These are phyloP conservation scores for Cephalopachus bancanus DNA, from an alignment of 2,797 vertebrate genomes.

Conservation along the genomic window DNA sequence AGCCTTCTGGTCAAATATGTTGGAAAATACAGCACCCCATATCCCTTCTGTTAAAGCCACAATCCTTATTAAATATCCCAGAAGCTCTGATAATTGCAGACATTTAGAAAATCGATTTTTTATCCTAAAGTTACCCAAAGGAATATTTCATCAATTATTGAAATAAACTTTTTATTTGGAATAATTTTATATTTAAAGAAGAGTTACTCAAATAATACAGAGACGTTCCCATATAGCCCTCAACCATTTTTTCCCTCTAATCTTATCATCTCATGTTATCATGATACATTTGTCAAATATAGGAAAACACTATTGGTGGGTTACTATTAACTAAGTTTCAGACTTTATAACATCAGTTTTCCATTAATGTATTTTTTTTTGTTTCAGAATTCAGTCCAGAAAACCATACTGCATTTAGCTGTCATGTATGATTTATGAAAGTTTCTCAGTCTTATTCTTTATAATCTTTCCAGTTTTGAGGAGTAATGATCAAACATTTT, in stretches of 20 bases:
- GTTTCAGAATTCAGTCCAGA: background rate
- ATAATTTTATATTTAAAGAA: slow-evolving; percentile 21
- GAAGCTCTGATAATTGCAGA: background rate
- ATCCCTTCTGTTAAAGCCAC: background rate
- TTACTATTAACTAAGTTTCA: background rate
- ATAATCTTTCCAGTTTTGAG: slow-evolving; percentile 54
- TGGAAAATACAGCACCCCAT: background rate
- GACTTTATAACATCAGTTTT: background rate
- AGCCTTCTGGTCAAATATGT: background rate
- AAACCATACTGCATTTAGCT: background rate
- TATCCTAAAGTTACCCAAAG: slow-evolving; percentile 31
- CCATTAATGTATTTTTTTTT: background rate
- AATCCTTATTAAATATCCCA: background rate
- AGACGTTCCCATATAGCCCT: background rate
- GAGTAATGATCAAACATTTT: slow-evolving; percentile 19
- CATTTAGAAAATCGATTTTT: background rate
- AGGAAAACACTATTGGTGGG: background rate
- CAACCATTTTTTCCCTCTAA: background rate
- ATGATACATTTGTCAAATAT: background rate
- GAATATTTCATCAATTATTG: slow-evolving; percentile 24
- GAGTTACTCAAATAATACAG: background rate
- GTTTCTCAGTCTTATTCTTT: background rate
- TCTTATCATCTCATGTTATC: background rate
- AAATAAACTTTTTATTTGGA: background rate
- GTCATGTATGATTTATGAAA: background rate